Evolutionary conservation across 2,113 vertebrate species (phyloP), one percentile per base, ranked within the genome.

Genomic region (Eolophus roseicapilla): DNA sequence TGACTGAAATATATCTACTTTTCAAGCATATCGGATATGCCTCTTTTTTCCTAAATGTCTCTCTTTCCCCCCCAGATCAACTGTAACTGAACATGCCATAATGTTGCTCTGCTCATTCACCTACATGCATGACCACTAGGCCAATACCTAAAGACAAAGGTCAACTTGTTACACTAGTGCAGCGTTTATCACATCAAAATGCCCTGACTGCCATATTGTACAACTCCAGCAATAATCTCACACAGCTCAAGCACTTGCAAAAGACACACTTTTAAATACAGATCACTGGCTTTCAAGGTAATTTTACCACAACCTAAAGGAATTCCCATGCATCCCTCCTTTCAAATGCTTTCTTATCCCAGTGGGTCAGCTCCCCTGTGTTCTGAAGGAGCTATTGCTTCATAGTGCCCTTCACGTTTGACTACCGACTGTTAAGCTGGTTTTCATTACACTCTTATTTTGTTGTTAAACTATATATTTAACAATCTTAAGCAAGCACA

Each of bases 1-100:
- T 16, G 60, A 93, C 82, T 17, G 9, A 95, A 96, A 96, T 86
- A 75, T 93, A 96, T 21, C 31, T 80, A 28, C 71, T 95, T 93
- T 80, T 96, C 76, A 95, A 91, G 52, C 17, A 60, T 10, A 83
- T 1, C 53, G 47, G 27, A 16, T 50, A n/a, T 41, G 35, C 28
- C 16, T 77, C 11, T 57, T 57, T 47, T 44, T 47, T 2, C 25
- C 31, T 31, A 18, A 52, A 59, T 3, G 11, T 21, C 13, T 41
- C 11, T 64, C 39, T 76, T 62, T 74, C 29, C 4, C 15, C 39
- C 27, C 25, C 60, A 39, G 37, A 83, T 47, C 19, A 81, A 13
- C 57, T 49, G 46, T 44, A 76, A 39, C n/a, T 10, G 25, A 44
- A 65, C 6, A 20, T 17, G 50, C 13, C n/a, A 29, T 1, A 25